A percentile compares a stretch with the other conserved stretches of the same genome.
Evolutionary conservation across 2,113 vertebrate genomes (phyloP).

Genomic region (Crotalus tigris): DNA sequence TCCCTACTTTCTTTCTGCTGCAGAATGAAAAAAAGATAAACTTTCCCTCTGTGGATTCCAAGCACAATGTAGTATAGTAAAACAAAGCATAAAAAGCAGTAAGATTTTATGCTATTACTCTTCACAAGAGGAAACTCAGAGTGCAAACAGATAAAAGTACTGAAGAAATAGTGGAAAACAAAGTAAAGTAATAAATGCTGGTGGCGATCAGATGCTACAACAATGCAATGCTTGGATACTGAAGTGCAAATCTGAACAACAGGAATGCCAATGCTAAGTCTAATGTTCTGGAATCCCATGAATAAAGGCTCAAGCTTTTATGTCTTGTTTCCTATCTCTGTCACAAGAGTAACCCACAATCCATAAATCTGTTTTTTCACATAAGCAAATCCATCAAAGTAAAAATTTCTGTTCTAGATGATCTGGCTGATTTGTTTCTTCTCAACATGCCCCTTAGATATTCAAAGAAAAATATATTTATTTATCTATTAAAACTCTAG

Average conservation of each 20-base stretch:
- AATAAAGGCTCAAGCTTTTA: not conserved
- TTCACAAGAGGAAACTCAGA: not conserved
- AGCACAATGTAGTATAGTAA: not conserved
- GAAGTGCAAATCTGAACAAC: not conserved
- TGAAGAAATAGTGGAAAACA: not conserved
- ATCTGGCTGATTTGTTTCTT: not conserved
- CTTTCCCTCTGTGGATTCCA: not conserved
- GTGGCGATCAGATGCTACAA: not conserved
- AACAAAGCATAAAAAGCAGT: not conserved
- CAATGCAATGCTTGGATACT: not conserved
- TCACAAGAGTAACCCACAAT: not conserved
- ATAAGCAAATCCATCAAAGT: not conserved
- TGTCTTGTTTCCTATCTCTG: not conserved
- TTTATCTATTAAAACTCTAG: not conserved
- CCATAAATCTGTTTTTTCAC: not conserved
- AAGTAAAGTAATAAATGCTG: not conserved
- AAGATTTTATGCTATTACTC: not conserved
- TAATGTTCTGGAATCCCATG: not conserved
- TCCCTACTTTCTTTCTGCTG: not conserved
- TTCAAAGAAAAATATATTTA: not conserved
- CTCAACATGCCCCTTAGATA: not conserved
- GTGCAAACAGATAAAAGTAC: not conserved
- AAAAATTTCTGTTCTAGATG: not conserved
- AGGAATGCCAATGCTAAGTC: not conserved
- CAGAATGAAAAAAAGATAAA: not conserved